Percentiles rank a stretch among this genome's conserved stretches.
These are phyloP conservation scores for Heliothis subflexa DNA, from an alignment of 1,140 invertebrate genomes.

Conservation along the genomic window DNA sequence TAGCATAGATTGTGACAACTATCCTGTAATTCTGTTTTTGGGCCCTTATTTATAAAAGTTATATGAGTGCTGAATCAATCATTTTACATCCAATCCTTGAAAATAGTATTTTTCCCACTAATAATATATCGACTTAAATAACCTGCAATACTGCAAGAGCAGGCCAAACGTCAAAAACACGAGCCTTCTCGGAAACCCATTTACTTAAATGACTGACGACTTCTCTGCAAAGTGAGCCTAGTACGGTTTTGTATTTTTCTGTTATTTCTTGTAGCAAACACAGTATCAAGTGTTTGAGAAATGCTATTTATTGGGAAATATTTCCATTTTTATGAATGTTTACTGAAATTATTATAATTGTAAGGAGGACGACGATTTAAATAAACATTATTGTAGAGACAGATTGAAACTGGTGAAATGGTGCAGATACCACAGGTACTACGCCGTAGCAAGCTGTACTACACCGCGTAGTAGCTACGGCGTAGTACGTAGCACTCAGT, in stretches of 20 bases:
- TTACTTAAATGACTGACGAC: constrained; percentile 35
- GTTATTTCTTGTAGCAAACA: not conserved
- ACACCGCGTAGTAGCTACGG: not conserved
- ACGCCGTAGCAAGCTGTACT: not conserved
- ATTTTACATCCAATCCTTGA: too few relatives aligned
- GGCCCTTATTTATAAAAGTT: too few relatives aligned
- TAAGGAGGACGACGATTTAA: not conserved
- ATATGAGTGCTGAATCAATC: too few relatives aligned
- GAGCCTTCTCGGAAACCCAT: constrained; percentile 13
- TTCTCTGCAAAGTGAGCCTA: not conserved
- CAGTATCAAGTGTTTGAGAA: not conserved
- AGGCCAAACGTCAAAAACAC: constrained; percentile 8
- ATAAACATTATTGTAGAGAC: too few relatives aligned
- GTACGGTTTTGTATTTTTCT: constrained; percentile 5
- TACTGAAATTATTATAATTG: not conserved
- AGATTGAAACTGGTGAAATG: too few relatives aligned
- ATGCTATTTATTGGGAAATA: not conserved
- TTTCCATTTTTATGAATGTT: not conserved
- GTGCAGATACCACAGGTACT: not conserved
- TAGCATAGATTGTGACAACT: too few relatives aligned
- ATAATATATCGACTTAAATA: not conserved
- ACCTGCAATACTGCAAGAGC: constrained; percentile 5
- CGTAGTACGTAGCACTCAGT: not conserved
- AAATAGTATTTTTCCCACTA: not conserved
- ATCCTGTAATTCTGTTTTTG: too few relatives aligned